Base-by-base conservation (phyloP, 35 echinoderm and acorn worm genomes). In the Diadema setosum region DNA sequence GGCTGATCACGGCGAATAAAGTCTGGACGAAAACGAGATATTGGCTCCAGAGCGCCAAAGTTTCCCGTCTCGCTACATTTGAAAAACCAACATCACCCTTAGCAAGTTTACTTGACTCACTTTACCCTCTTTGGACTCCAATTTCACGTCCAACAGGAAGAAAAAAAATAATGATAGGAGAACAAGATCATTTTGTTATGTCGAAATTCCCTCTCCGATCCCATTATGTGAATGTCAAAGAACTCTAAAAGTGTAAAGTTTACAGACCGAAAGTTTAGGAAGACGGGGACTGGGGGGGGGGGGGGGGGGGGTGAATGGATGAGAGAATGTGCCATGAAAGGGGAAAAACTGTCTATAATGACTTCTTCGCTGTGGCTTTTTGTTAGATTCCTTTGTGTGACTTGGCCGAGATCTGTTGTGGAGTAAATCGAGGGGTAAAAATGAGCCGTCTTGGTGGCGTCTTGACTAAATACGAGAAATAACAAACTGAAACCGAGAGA, bases 41-140 rank as follows among this genome's bases (percentile, higher is more conserved):
- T n/a, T 36, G 73, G 73, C 73, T 41, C 73, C 73, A 78, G 73
- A 39, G 21, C 37, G 15, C 73, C 73, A 7, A 44, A 41, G 39
- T 25, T 24, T 41, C 29, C 44, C 73, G 73, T 78, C 73, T 78
- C 73, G 73, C 73, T 78, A 78, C 73, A 78, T 78, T 78, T 78
- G 73, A 78, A 78, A 78, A 78, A 78, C 73, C 73, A 78, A 78
- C 40, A 78, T 78, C 44, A 42, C 73, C 73, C 73, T 17, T 44
- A 41, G 73, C 73, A 78, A 36, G 73, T 23, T 36, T 78, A 78
- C 73, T 1, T 26, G 2, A 26, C 39, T 36, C 0, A 43, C 15
- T 43, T 52, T 52, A n/a, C 9, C n/a, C 48, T n/a, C n/a, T 52
- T 9, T 52, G n/a, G 9, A 11, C 48, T 52, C 48, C n/a, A n/a